Evolutionary conservation across 1,140 invertebrate species (phyloP), one percentile per base, ranked within the genome.

Genomic region (Scylla paramamosain): DNA sequence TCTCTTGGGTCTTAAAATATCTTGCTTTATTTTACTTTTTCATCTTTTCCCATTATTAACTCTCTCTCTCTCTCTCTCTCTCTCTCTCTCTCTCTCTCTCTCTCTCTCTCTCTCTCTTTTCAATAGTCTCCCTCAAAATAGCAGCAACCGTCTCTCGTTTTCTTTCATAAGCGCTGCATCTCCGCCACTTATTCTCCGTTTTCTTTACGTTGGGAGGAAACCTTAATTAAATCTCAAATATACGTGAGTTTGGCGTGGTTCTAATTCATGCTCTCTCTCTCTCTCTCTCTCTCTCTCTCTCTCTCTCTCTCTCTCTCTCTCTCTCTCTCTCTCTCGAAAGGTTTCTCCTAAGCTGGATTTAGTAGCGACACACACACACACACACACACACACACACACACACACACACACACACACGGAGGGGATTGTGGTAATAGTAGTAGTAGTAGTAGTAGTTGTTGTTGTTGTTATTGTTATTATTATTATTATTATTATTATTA

Each of bases 281-380:
- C 46, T n/a, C 46, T 59, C 28, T 28, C 91, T 92, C 91, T 16
- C 46, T 25, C 46, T 29, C 28, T 92, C 52, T 67, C 52, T 82
- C 91, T 67, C 48, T 67, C 52, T 92, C 59, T 77, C 14, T 31
- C 29, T 77, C n/a, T 84, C 32, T 46, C 45, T 84, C 52, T 59
- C 52, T 59, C 52, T 59, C 52, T 59, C 52, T 59, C 52, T 59
- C 52, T 14, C 52, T 59, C 12, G 12, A 59, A 59, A 59, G 52
- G 52, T 20, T 59, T 59, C 52, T 39, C 39, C 6, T 20, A 59
- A 14, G 52, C 12, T 59, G 52, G 52, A 59, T 59, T 14, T 59
- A 59, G 10, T 59, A 14, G 52, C 67, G 59, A 83, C 67, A 93
- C 91, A 93, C 67, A 93, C 92, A 84, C 91, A 92, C 93, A 93